A percentile compares a stretch with the other conserved stretches of the same genome.
These are phyloP conservation scores for Boloria selene DNA, from an alignment of 2,888 invertebrate species.

Conservation along the genomic window DNA sequence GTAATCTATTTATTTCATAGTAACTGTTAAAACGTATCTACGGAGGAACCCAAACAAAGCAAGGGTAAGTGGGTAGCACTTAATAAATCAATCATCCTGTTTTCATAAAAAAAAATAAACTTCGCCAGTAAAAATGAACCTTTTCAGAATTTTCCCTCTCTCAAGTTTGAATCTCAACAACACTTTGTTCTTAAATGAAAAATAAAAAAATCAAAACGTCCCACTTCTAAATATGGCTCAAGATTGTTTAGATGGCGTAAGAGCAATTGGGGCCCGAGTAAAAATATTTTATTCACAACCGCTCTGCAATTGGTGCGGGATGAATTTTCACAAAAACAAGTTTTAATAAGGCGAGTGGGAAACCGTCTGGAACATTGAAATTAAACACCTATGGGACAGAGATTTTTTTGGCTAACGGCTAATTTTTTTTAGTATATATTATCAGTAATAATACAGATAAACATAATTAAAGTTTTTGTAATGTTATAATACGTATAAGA, in stretches of 20 bases:
- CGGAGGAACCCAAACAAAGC: too few relatives aligned
- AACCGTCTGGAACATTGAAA: slow-evolving; percentile 21
- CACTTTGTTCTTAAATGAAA: slow-evolving; percentile 1
- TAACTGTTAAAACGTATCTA: too few relatives aligned
- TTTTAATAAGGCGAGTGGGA: slow-evolving; percentile 34
- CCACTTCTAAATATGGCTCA: slow-evolving; percentile 15
- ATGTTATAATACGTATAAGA: too few relatives aligned
- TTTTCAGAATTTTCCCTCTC: neutral
- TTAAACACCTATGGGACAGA: slow-evolving; percentile 19
- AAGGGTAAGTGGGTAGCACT: too few relatives aligned
- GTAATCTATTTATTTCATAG: too few relatives aligned
- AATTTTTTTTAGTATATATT: neutral
- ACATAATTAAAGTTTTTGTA: too few relatives aligned
- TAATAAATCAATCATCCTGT: too few relatives aligned
- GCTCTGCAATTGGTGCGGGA: slow-evolving; percentile 43
- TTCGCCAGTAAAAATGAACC: too few relatives aligned
- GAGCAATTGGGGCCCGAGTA: slow-evolving; percentile 53
- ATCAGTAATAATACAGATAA: neutral
- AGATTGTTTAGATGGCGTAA: slow-evolving; percentile 31
- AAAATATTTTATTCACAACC: slow-evolving; percentile 56
- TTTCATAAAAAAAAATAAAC: too few relatives aligned
- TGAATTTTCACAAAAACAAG: slow-evolving; percentile 28
- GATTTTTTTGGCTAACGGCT: neutral
- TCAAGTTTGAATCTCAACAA: slow-evolving; percentile 3
- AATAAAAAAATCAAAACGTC: slow-evolving; percentile 11